Percentiles rank a stretch among this genome's conserved stretches.
Conservation (phyloP, 2,797 vertebrate species). For the Synaphobranchus kaupii region DNA sequence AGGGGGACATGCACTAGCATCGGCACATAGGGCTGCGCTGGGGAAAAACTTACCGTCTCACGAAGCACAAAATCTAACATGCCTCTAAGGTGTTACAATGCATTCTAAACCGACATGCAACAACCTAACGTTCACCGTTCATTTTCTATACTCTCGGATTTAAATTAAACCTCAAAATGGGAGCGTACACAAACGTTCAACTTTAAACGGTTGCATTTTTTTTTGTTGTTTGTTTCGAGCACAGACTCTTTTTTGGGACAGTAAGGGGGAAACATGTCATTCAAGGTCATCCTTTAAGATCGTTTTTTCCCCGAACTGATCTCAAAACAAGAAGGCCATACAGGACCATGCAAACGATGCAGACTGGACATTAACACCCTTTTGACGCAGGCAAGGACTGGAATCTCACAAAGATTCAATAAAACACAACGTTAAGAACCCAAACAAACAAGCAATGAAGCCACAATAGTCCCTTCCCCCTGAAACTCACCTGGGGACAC, state of each 20-base stretch:
- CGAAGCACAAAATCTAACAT: neutral
- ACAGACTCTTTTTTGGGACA: neutral
- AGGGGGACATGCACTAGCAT: neutral
- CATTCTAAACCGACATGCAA: conserved; percentile 58
- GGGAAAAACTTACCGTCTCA: neutral
- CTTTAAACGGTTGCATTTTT: neutral
- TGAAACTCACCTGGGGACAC: conserved; percentile 91
- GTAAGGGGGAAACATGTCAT: neutral
- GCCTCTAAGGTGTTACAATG: neutral
- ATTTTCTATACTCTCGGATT: neutral
- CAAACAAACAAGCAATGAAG: conserved; percentile 62
- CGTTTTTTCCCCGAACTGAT: neutral
- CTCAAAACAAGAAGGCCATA: conserved; percentile 40
- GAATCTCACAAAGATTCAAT: conserved; percentile 55
- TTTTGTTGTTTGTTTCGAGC: neutral
- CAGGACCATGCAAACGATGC: conserved; percentile 65
- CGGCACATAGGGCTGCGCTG: neutral
- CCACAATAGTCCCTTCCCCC: conserved; percentile 71
- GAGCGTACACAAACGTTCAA: neutral
- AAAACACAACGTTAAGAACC: conserved; percentile 54
- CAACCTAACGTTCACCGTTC: conserved; percentile 41
- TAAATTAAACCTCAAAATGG: neutral
- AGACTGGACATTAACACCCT: conserved; percentile 37
- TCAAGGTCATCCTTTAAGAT: neutral
- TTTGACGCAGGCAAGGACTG: conserved; percentile 47